phyloP scores from a whole-genome alignment of 1,140 invertebrate species.

The Diorhabda elongata region DNA sequence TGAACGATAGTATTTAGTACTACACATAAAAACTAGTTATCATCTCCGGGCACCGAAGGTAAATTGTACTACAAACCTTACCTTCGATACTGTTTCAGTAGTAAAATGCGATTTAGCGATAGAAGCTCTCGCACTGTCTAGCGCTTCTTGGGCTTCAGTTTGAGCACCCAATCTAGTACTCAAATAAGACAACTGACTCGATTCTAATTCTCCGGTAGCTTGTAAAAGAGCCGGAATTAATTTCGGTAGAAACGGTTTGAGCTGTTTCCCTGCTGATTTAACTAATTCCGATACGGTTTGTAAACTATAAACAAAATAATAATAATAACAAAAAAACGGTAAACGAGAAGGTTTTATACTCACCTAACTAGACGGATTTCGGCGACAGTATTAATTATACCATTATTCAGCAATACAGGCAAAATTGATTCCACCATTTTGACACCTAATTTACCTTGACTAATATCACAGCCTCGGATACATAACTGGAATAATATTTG shows the following conservation, averaged over 20 bases:
- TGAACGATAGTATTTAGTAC: too few species aligned
- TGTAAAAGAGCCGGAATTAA: constrained; percentile 80
- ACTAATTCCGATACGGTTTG: constrained; percentile 81
- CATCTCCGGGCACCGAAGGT: too few species aligned
- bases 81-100: constrained; percentile 81
- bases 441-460: constrained; percentile 73
- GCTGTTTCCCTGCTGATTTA: constrained; percentile 67
- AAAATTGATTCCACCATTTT: constrained; percentile 72
- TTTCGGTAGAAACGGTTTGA: constrained; percentile 74
- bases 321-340: not conserved
- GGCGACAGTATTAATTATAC: constrained; percentile 71
- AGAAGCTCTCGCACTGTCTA: constrained; percentile 72
- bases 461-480: constrained; percentile 69
- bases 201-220: constrained; percentile 81
- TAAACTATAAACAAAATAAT: constrained; percentile 54
- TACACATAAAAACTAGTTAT: too few species aligned
- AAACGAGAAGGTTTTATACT: constrained; percentile 19
- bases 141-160: constrained; percentile 61
- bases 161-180: constrained; percentile 68
- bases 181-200: constrained; percentile 71
- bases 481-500: constrained; percentile 57
- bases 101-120: constrained; percentile 79
- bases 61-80: constrained; percentile 38
- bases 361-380: constrained; percentile 74
- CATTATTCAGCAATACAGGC: constrained; percentile 73